These are phyloP conservation scores for Takifugu bimaculatus DNA, from an alignment of 2,113 vertebrate genomes.

Conservation along the genomic window DNA sequence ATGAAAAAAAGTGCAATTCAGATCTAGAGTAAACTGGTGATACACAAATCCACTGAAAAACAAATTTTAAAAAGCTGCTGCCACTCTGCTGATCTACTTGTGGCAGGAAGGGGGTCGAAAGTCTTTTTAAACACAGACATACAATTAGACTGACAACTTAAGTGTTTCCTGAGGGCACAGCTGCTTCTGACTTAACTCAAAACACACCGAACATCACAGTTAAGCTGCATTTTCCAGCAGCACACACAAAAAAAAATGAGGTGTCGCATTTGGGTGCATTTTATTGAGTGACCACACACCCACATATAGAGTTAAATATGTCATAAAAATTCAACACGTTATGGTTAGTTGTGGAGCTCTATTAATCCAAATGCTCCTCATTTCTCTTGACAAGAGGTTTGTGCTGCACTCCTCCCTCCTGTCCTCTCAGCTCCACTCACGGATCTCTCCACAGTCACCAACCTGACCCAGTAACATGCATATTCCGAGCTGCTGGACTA, in stretches of 20 bases:
- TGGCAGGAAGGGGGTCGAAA: conserved; percentile 35
- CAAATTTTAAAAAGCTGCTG: conserved; percentile 14
- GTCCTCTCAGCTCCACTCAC: conserved; percentile 28
- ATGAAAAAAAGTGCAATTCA: not conserved
- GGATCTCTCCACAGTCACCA: conserved; percentile 59
- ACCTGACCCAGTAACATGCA: conserved; percentile 71
- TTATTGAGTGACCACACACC: not conserved
- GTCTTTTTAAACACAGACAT: conserved; percentile 28
- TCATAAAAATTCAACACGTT: conserved; percentile 5
- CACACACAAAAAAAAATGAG: conserved; percentile 14
- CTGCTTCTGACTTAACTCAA: conserved; percentile 33
- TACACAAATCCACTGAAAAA: conserved; percentile 1
- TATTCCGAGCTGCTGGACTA: conserved; percentile 39
- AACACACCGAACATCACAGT: conserved; percentile 25
- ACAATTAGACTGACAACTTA: conserved; percentile 51
- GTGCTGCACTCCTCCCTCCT: not conserved
- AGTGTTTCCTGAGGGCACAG: conserved; percentile 46
- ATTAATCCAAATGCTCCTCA: no score
- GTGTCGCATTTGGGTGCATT: not conserved
- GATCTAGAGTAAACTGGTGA: conserved; percentile 24
- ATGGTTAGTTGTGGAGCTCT: not conserved
- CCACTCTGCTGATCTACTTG: conserved; percentile 28
- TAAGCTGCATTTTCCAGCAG: conserved; percentile 6
- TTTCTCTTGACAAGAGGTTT: not conserved
- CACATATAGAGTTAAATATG: not conserved